phyloP scores from a whole-genome alignment of 2,113 vertebrate species.

The Ondatra zibethicus region DNA sequence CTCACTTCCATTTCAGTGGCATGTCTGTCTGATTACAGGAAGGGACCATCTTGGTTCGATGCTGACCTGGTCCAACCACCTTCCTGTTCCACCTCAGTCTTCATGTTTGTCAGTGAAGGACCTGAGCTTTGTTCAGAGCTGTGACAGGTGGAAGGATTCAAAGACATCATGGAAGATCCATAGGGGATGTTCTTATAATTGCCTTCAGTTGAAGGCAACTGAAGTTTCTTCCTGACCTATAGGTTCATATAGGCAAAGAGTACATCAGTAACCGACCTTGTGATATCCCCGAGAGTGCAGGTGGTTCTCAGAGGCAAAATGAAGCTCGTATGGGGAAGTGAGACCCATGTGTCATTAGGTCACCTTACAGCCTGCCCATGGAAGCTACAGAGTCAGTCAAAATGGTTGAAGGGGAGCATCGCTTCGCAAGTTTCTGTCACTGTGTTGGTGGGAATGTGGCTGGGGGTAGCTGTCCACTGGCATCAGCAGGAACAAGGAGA shows the following conservation, averaged over 20 bases:
- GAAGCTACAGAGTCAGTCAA: not conserved
- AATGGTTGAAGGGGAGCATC: not conserved
- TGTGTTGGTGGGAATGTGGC: not conserved
- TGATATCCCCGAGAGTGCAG: not conserved
- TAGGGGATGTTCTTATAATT: not conserved
- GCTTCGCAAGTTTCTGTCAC: not conserved
- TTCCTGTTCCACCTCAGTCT: not conserved
- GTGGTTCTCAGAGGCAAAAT: not conserved
- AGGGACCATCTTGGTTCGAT: not conserved
- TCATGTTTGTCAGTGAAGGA: not conserved
- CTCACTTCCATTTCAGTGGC: not conserved
- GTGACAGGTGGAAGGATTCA: not conserved
- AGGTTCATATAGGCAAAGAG: not conserved
- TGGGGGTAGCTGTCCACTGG: not conserved
- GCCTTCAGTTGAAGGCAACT: not conserved
- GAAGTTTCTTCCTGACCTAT: not conserved
- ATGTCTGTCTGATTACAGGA: not conserved
- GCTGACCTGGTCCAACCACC: not conserved
- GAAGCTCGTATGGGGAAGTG: not conserved
- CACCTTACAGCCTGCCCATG: not conserved
- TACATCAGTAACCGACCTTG: not conserved
- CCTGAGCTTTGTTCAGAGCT: not conserved
- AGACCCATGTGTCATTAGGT: not conserved
- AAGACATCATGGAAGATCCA: not conserved
- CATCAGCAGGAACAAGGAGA: not conserved